Conservation (phyloP, 2,113 vertebrate species). For the Oostethus manadensis region DNA sequence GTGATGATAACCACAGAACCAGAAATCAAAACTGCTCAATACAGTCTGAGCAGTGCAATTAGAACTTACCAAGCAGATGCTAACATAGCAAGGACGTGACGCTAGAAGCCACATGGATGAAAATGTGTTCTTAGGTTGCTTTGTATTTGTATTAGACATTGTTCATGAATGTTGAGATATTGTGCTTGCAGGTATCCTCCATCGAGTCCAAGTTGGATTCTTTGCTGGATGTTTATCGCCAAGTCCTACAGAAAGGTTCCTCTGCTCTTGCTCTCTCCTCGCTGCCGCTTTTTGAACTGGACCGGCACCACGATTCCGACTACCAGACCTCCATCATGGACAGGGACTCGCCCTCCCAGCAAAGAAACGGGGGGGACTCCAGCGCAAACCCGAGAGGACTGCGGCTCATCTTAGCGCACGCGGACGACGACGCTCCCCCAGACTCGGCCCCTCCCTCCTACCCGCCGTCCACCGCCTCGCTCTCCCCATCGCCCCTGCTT, state of each 20-base stretch:
- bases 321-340: slow-evolving; percentile 83
- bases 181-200: slow-evolving; percentile 83
- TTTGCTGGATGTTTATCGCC: slow-evolving; percentile 91
- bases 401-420: slow-evolving; percentile 85
- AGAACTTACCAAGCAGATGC: too few relatives aligned
- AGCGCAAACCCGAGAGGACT: slow-evolving; percentile 84
- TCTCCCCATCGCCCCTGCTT: slow-evolving; percentile 82
- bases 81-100: too few relatives aligned
- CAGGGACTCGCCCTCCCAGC: slow-evolving; percentile 77
- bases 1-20: too few relatives aligned
- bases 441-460: slow-evolving; percentile 67
- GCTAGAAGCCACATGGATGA: too few relatives aligned
- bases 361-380: slow-evolving; percentile 40
- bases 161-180: too few relatives aligned
- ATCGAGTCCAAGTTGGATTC: slow-evolving; percentile 97
- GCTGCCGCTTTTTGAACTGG: slow-evolving; percentile 87
- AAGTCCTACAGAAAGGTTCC: slow-evolving; percentile 87
- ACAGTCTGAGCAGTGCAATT: too few relatives aligned
- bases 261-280: slow-evolving; percentile 85
- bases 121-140: too few relatives aligned
- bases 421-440: slow-evolving; percentile 78
- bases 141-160: too few relatives aligned
- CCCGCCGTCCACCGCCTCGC: slow-evolving; percentile 78
- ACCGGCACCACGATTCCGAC: slow-evolving; percentile 74
- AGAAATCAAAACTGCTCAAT: too few relatives aligned